Conservation (phyloP, 2,888 invertebrate genomes). For the Melanotus villosus region DNA sequence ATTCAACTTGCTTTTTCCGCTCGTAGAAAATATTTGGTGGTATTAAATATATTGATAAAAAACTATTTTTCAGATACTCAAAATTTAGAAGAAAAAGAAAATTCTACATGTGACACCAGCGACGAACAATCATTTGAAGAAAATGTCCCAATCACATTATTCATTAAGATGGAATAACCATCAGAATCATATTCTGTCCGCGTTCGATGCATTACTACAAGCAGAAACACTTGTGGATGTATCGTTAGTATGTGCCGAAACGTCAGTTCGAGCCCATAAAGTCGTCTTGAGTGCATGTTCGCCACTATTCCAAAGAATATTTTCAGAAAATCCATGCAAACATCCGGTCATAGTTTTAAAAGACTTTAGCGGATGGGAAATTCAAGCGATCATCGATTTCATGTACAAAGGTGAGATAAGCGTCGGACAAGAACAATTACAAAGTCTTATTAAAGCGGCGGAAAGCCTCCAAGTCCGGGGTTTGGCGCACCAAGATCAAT, state of each 20-base stretch:
- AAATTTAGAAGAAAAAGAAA: conserved; percentile 60
- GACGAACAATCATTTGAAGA: conserved; percentile 48
- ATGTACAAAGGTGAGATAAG: conserved; percentile 96
- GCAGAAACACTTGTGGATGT: conserved; percentile 92
- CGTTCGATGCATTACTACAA: conserved; percentile 90
- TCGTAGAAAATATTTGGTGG: no score
- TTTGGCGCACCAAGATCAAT: conserved; percentile 73
- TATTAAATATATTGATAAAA: no score
- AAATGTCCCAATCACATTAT: conserved; percentile 82
- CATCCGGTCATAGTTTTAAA: conserved; percentile 94
- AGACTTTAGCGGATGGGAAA: conserved; percentile 90
- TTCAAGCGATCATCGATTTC: conserved; percentile 91
- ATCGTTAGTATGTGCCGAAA: conserved; percentile 90
- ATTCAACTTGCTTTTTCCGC: no score
- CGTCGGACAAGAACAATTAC: conserved; percentile 87
- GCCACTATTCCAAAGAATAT: conserved; percentile 90
- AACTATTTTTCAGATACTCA: conserved; percentile 63
- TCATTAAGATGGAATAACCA: conserved; percentile 96
- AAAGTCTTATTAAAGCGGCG: conserved; percentile 88
- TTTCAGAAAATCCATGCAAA: conserved; percentile 93
- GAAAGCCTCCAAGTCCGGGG: conserved; percentile 89
- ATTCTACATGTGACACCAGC: conserved; percentile 56
- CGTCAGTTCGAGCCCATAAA: conserved; percentile 90
- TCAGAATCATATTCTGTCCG: conserved; percentile 88
- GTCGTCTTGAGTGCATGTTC: conserved; percentile 92